Evolutionary conservation across 2,888 invertebrate species (phyloP), one percentile per base, ranked within the genome.

Genomic region (Caenorhabditis wallacei): DNA sequence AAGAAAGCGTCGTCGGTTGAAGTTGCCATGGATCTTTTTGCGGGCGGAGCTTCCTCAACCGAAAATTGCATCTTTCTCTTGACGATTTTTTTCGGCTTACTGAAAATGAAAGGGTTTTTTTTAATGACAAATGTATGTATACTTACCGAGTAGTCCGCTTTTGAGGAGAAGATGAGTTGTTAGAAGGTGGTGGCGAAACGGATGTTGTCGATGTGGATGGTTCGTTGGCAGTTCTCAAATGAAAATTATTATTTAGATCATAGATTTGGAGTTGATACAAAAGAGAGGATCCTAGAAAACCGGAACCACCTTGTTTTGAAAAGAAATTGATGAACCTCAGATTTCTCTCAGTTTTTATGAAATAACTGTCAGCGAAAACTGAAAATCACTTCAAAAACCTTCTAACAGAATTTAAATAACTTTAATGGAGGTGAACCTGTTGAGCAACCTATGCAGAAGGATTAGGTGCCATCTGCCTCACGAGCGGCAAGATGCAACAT

Each of bases 21-120:
- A 16, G 75, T 75, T 22, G 75, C 75, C 64, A 63, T 64, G 30
- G 74, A 30, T 56, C 66, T 35, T 26, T 75, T 66, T 1, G 51
- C 40, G 0, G 75, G 66, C 26, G 57, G 48, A 66, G 57, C 48
- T 10, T 56, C 26, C n/a, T 56, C 57, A 18, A 18, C 8, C 0
- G 35, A 43, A 48, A 7, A 11, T 20, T 22, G 11, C 20, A 43
- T 51, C 18, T 68, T 75, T 57, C 68, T 48, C 24, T 75, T 64
- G 22, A 26, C 30, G 0, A 24, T 26, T 1, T 18, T 20, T 8
- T 40, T 2, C 5, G 24, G 56, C 24, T 56, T 26, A 20, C 69
- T 69, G 43, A 13, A 68, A 69, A 43, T 56, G 11, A 37, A 10
- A 8, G 53, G 22, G n/a, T n/a, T n/a, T n/a, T n/a, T n/a, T n/a